phyloP scores from a whole-genome alignment of 2,113 vertebrate species.

The Indicator indicator region DNA sequence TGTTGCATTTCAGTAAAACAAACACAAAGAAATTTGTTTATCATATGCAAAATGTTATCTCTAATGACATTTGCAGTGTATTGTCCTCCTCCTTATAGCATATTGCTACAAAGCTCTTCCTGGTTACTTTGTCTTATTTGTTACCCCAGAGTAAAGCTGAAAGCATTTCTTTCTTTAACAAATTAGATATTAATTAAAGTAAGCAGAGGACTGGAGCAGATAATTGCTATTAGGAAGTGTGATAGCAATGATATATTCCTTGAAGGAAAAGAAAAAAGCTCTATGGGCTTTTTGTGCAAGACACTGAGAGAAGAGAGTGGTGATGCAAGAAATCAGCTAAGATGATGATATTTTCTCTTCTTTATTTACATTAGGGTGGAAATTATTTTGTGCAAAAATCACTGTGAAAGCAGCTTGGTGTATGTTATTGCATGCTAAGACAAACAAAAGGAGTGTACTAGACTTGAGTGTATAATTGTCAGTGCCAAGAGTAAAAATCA shows the following conservation, averaged over 20 bases:
- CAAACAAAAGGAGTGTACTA: not conserved
- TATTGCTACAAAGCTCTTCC: not conserved
- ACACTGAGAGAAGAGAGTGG: not conserved
- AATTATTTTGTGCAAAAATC: not conserved
- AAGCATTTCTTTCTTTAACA: conserved; percentile 50
- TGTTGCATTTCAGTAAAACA: not conserved
- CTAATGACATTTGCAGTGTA: not conserved
- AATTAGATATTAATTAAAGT: conserved; percentile 71
- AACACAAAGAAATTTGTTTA: not conserved
- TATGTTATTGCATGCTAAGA: not conserved
- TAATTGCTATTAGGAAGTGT: conserved; percentile 43
- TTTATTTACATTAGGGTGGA: not conserved
- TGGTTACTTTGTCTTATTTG: conserved; percentile 6
- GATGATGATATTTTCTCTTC: not conserved
- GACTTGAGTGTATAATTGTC: not conserved
- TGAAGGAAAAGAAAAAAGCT: not conserved
- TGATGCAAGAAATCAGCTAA: not conserved
- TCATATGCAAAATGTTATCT: not conserved
- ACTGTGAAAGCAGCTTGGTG: not conserved
- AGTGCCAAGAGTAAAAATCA: not conserved
- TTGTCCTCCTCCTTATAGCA: not conserved
- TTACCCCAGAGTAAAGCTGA: conserved; percentile 48
- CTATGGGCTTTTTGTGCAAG: not conserved
- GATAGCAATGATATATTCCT: conserved; percentile 14
- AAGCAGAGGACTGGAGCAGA: conserved; percentile 36